Conservation (phyloP, 2,888 invertebrate species). For the Mimumesa dahlbomi region DNA sequence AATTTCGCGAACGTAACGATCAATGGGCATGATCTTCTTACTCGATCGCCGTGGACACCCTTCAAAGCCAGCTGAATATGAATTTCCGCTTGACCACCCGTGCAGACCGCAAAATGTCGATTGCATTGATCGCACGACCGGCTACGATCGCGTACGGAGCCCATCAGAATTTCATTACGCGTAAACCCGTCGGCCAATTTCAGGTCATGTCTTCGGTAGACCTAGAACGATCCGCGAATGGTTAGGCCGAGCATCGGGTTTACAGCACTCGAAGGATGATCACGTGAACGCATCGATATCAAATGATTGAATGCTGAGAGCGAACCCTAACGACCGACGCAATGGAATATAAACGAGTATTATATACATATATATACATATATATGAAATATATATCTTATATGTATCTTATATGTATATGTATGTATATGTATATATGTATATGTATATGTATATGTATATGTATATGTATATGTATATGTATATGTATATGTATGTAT, state of each 20-base stretch:
- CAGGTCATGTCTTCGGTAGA: conserved; percentile 42
- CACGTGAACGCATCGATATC: conserved; percentile 6
- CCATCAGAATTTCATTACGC: conserved; percentile 66
- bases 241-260: conserved; percentile 17
- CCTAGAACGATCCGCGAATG: conserved; percentile 41
- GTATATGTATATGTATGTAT: too few species aligned
- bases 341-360: too few species aligned
- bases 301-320: background rate
- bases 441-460: too few species aligned
- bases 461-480: too few species aligned
- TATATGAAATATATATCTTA: too few species aligned
- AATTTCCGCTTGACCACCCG: conserved; percentile 54
- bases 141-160: conserved; percentile 43
- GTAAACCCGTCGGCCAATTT: conserved; percentile 61
- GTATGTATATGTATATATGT: too few species aligned
- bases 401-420: too few species aligned
- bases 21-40: too few species aligned
- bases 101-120: conserved; percentile 57
- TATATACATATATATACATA: too few species aligned
- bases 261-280: conserved; percentile 13
- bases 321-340: too few species aligned
- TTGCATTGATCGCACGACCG: conserved; percentile 44
- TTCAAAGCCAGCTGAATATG: conserved; percentile 34
- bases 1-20: too few species aligned
- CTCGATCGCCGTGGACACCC: too few species aligned